Base-by-base conservation (phyloP, 2,797 vertebrate genomes). In the Hoplostethus atlanticus region DNA sequence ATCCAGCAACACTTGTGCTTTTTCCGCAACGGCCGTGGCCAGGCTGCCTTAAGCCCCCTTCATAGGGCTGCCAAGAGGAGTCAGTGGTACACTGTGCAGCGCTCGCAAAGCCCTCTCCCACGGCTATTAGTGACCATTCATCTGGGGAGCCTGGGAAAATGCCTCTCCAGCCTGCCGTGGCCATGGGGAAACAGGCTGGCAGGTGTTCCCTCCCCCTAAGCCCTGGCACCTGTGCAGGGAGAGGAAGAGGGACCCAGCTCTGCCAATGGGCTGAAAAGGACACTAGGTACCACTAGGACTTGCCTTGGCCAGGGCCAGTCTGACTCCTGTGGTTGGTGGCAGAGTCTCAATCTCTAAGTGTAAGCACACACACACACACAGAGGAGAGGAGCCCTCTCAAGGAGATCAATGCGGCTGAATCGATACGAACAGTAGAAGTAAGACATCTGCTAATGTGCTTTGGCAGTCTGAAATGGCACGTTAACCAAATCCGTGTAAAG, bases 71-170 rank as follows among this genome's bases (percentile, higher is more conserved):
- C 95, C 95, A 95, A 95, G 87, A 91, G 89, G 94, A 93, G 90
- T 94, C 93, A 94, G 94, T 89, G 94, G 95, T 92, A 92, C 87
- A 74, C 92, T 63, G 62, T 70, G 87, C 84, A 94, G 92, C 77
- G 88, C 88, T 88, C 81, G 90, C 93, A 95, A 95, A 96, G 94
- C 92, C 92, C 91, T 96, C 95, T 97, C 95, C 95, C 96, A 95
- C 90, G 92, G 94, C 95, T 95, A 91, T 95, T 94, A 92, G 64
- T 91, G 93, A 94, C 93, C 93, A 91, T 94, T 95, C 93, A 94
- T 87, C 88, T 94, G 92, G 91, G 93, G 95, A 95, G 94, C 96
- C 96, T 96, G 96, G 95, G 94, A 97, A 97, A 96, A 96, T 91
- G 93, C 94, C 94, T 96, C 89, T 84, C 82, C 90, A 94, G 94